Evolutionary conservation across 2,113 vertebrate genomes (phyloP), one percentile per base, ranked within the genome.

Genomic region (Nibea albiflora): DNA sequence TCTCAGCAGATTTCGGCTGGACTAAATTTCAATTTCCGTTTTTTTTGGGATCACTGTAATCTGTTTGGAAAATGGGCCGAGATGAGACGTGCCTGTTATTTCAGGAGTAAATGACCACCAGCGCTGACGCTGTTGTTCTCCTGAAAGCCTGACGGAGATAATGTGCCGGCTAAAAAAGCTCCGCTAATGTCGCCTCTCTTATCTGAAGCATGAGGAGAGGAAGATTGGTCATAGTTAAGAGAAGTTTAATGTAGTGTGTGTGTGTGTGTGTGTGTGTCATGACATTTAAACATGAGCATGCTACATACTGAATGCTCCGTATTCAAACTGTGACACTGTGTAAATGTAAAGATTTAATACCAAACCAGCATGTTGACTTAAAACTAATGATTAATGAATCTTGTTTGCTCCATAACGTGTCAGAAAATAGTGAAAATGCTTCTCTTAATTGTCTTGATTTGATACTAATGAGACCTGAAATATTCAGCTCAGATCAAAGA

Each of bases 71-170:
- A 85, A 85, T 82, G 53, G 73, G 49, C 35, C 66, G 65, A 87
- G 87, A 87, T 78, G 50, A 28, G 22, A 53, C 28, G 54, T 67
- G 46, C 22, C 31, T 68, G 68, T 85, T 88, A 81, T 87, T 79
- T 73, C 24, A 35, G 63, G n/a, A 65, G 72, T 72, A 81, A 85
- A 80, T 80, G 68, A 78, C 66, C 19, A 49, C 61, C 31, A 47
- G 50, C 63, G 46, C 66, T 58, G 61, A 58, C 71, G 50, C 71
- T 83, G 72, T 83, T 79, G 46, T 82, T 80, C 73, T 72, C 49
- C 80, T 85, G 62, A 84, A 88, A 89, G 80, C 81, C 64, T n/a
- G 17, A 52, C 39, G 28, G 35, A 47, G 62, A 53, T 61, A 65
- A 80, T 82, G 66, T 35, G 35, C 1, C 5, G 47, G 77, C 35